These are phyloP conservation scores for Epinotia brunnichana DNA, from an alignment of 2,888 invertebrate genomes.

Conservation along the genomic window DNA sequence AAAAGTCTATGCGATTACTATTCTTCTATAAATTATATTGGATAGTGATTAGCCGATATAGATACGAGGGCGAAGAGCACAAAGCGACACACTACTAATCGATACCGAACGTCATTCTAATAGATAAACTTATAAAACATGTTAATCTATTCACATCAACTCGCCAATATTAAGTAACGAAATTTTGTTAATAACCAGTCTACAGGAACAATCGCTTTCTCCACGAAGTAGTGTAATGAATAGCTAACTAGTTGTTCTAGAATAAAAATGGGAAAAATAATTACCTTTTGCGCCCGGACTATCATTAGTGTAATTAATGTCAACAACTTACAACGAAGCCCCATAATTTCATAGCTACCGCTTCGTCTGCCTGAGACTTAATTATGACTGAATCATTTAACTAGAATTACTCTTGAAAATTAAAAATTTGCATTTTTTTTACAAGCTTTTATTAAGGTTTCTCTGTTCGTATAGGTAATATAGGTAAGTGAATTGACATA, in stretches of 20 bases:
- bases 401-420: background rate
- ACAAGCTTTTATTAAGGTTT: too few relatives aligned
- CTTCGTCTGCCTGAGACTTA: background rate
- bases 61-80: background rate
- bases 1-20: too few relatives aligned
- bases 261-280: background rate
- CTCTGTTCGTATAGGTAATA: too few relatives aligned
- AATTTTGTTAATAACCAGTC: background rate
- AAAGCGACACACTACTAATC: background rate
- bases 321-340: background rate
- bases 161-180: background rate
- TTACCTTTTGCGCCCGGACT: conserved; percentile 9
- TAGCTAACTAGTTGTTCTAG: background rate
- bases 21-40: too few relatives aligned
- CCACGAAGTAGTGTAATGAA: conserved; percentile 8
- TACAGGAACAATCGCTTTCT: background rate
- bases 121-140: background rate
- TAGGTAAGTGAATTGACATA: too few relatives aligned
- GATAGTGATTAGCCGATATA: too few relatives aligned
- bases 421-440: background rate
- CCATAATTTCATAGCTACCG: background rate
- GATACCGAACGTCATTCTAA: background rate
- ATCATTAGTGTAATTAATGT: conserved; percentile 33
- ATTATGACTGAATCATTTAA: background rate
- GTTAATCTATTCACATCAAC: background rate